Percentiles rank a stretch among this genome's conserved stretches.
Evolutionary conservation across 2,888 invertebrate species (phyloP).

Genomic region (Elegia similella): DNA sequence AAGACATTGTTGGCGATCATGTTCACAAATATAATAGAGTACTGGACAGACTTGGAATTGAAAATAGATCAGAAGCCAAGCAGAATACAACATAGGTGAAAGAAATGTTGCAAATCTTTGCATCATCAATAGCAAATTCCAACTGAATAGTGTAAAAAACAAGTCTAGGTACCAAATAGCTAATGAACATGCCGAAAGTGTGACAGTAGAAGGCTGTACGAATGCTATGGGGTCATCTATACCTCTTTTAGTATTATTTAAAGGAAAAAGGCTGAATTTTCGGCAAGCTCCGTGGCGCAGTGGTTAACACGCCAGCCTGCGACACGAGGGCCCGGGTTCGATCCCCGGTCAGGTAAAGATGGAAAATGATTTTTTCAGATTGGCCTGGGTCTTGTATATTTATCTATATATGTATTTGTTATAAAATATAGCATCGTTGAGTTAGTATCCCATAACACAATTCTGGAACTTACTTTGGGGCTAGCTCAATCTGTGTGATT

Average conservation of each 20-base stretch:
- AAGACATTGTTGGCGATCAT: slow-evolving; percentile 28
- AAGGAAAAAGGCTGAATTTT: slow-evolving; percentile 22
- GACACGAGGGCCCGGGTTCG: too few species aligned
- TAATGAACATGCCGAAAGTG: slow-evolving; percentile 31
- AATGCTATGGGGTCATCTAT: slow-evolving; percentile 17
- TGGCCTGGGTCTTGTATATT: too few species aligned
- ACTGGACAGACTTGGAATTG: slow-evolving; percentile 25
- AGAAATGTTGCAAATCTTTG: slow-evolving; percentile 23
- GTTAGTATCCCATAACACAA: too few species aligned
- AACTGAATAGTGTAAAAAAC: slow-evolving; percentile 26
- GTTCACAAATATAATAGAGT: slow-evolving; percentile 25
- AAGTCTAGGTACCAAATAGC: slow-evolving; percentile 29
- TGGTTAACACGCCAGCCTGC: too few species aligned
- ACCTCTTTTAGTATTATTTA: slow-evolving; percentile 30
- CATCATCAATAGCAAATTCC: slow-evolving; percentile 27
- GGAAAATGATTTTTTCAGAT: too few species aligned
- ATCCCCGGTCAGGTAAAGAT: too few species aligned
- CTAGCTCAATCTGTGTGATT: too few species aligned
- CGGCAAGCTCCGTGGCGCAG: too few species aligned
- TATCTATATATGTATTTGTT: too few species aligned
- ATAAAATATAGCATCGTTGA: too few species aligned
- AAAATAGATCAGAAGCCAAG: slow-evolving; percentile 26
- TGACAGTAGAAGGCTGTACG: slow-evolving; percentile 29
- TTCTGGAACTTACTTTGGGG: too few species aligned
- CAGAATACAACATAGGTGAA: slow-evolving; percentile 29